Base-by-base conservation (phyloP, 1,140 invertebrate species). In the Potamilus streckersoni region DNA sequence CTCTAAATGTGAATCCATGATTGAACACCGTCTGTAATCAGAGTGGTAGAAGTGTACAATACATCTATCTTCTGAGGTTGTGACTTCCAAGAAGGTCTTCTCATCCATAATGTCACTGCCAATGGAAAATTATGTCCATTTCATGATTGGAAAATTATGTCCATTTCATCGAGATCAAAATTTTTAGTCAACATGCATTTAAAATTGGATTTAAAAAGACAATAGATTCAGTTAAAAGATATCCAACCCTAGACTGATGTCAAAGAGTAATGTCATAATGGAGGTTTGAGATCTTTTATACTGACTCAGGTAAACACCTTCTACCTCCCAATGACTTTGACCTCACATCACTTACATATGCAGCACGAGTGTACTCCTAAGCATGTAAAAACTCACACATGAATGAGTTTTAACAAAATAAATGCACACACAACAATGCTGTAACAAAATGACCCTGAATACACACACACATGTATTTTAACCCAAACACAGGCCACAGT, bases 11-110 rank as follows among this genome's bases (percentile, higher is more conserved):
- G 73, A 76, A 76, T 89, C 85, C 71, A 89, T 83, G 61, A 89
- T 88, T 74, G 84, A 84, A 87, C 88, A 89, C 69, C 88, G 73
- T 77, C 86, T 83, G 70, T 89, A 89, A 68, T 89, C 88, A 60
- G 83, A 66, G 83, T 89, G 88, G 76, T 83, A 89, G 78, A 89
- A 89, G 76, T 89, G 88, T 17, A 89, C 80, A 20, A 89, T 78
- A 83, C 88, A 87, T 71, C 77, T 83, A 38, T 87, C 82, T 69
- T 83, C 83, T 70, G 71, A 76, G 64, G 86, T 86, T n/a, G 88
- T 89, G 56, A 86, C 72, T 59, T 89, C 85, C 78, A 89, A 79
- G 75, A 89, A 89, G 56, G 76, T 80, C 68, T 89, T 88, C 63
- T 89, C 87, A 76, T 84, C 83, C 58, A 74, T 61, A 23, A 89